Evolutionary conservation across 2,113 vertebrate genomes (phyloP), one percentile per base, ranked within the genome.

Genomic region (Micronycteris hirsuta): DNA sequence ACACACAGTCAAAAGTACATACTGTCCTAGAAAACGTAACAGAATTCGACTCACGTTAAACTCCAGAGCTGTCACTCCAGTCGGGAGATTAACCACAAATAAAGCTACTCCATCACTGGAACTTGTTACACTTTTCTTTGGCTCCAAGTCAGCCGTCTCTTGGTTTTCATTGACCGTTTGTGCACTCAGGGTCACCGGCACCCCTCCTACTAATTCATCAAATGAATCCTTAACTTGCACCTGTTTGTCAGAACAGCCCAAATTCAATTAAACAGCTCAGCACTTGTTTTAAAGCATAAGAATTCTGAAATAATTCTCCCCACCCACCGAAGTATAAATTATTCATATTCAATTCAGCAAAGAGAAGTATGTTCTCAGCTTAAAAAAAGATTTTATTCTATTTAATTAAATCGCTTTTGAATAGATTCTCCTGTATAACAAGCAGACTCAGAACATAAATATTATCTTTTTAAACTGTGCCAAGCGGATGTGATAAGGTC

Each of bases 191-290:
- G 26, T 98, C 11, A 99, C 81, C 0, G 91, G 97, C 2, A 99
- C 5, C 4, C 95, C 97, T 56, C 94, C 97, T 58, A 98, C 97
- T 4, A 98, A 95, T 2, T 98, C 74, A 86, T 98, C 98, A 47
- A 97, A 45, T 4, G 98, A 98, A 89, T 99, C 99, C 52, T 98
- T 99, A 68, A 99, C 99, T 92, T 99, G 97, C n/a, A 99, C 99
- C 99, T 99, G 97, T 76, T 73, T 16, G 91, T 4, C 85, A 95
- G 81, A 97, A 97, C 0, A 96, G 0, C 87, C 3, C 89, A 93
- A 41, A 96, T 82, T 15, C 45, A 81, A 76, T 45, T 97, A 63
- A 85, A 61, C 24, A 89, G 33, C 20, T 93, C 54, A 38, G 71
- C 52, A 16, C 15, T 84, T 61, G 54, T 94, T 85, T 94, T 26